Base-by-base conservation (phyloP, 92 coral and sea anemone genomes). In the Phenganax subtilis region DNA sequence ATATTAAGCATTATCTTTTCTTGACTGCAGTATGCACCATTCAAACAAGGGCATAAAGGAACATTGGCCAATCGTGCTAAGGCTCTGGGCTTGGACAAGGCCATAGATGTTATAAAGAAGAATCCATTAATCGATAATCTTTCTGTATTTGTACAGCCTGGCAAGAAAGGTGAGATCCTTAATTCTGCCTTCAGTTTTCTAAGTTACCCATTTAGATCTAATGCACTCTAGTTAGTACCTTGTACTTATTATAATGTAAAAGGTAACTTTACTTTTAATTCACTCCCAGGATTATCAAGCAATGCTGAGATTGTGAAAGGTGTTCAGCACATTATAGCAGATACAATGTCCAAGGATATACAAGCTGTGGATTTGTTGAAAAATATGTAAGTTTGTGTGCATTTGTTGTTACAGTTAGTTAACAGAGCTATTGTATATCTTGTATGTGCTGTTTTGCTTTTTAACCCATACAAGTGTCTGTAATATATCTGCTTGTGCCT, bases 291-390 rank as follows among this genome's bases (percentile, higher is more conserved):
- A 44, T 47, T 91, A n/a, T 81, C 80, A 64, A 88, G 77, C 65
- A 28, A 85, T 14, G 84, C 84, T 30, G 87, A 94, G 62, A 96
- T 94, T 4, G 53, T 77, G 0, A 86, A 82, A 72, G 98, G 98
- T n/a, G 90, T 94, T 10, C 97, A 94, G 63, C 96, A 94, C 61
- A 87, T 94, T 54, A 73, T 94, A 15, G 98, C 98, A 10, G 96
- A 92, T 62, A 77, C 80, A n/a, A 88, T 92, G 12, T 86, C 98
- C 31, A 94, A 92, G 68, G 88, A 90, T 78, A 75, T 85, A 15
- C 84, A 80, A 2, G 80, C 92, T 25, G 28, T 76, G 27, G 90
- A 66, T 66, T 3, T 66, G 72, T 8, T 66, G 12, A 66, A 66
- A 66, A 9, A 9, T 51, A 66, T 66, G 72, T 66, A 14, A 3